These are phyloP conservation scores for Apis cerana DNA, from an alignment of 1,140 invertebrate genomes.

Conservation along the genomic window DNA sequence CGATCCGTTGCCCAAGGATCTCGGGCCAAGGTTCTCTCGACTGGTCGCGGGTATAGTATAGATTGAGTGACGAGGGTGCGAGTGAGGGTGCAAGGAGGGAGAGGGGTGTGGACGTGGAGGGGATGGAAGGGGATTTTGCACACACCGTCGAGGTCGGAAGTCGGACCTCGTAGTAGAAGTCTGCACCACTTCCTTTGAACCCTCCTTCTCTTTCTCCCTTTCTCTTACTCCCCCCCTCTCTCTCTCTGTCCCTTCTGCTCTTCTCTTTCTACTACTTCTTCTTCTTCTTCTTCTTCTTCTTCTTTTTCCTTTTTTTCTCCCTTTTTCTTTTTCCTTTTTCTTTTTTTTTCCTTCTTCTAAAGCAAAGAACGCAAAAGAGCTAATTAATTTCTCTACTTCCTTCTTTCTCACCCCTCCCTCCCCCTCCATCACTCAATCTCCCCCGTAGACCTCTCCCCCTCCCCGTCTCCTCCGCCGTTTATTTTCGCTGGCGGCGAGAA, in stretches of 20 bases:
- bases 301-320: neutral
- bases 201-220: conserved; percentile 31
- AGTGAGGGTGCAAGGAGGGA: neutral
- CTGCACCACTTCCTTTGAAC: conserved; percentile 74
- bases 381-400: conserved; percentile 74
- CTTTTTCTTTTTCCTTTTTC: neutral
- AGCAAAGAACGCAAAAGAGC: conserved; percentile 63
- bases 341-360: neutral
- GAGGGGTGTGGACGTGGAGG: conserved; percentile 34
- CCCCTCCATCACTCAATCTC: neutral
- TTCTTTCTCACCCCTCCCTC: conserved; percentile 18
- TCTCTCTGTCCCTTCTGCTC: neutral
- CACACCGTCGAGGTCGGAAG: conserved; percentile 58
- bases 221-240: neutral
- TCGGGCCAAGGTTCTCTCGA: conserved; percentile 36
- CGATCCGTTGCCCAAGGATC: conserved; percentile 26
- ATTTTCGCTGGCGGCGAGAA: conserved; percentile 59
- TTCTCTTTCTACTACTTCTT: neutral
- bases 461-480: conserved; percentile 61
- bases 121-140: conserved; percentile 47
- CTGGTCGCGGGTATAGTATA: conserved; percentile 26
- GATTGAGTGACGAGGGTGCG: neutral
- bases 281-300: neutral
- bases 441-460: too few species aligned
- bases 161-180: conserved; percentile 56